These are phyloP conservation scores for Andrena bicolor DNA, from an alignment of 2,888 invertebrate genomes.

Conservation along the genomic window DNA sequence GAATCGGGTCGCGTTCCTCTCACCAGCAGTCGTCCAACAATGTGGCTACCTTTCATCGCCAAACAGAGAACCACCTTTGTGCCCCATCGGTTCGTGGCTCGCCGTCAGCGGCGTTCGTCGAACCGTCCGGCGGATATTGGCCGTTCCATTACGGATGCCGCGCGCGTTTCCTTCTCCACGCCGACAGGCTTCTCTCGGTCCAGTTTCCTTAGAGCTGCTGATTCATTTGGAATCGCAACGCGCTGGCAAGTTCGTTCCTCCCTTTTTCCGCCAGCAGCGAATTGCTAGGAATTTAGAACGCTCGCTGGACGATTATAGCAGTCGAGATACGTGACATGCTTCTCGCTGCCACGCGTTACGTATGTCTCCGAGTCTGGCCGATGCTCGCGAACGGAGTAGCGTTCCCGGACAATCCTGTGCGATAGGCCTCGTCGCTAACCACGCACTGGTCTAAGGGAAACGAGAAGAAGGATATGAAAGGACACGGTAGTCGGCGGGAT, in stretches of 20 bases:
- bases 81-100: constrained; percentile 14
- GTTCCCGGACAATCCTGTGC: background rate
- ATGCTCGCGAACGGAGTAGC: constrained; percentile 21
- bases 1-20: constrained; percentile 49
- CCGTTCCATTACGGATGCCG: constrained; percentile 44
- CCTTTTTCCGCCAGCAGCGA: constrained; percentile 14
- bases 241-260: constrained; percentile 26
- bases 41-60: constrained; percentile 51
- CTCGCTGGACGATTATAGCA: constrained; percentile 25
- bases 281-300: constrained; percentile 55
- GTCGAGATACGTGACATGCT: constrained; percentile 32
- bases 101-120: constrained; percentile 17
- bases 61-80: constrained; percentile 33
- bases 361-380: background rate
- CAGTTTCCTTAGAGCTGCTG: constrained; percentile 43
- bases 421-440: too few relatives aligned
- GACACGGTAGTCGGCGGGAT: constrained; percentile 34
- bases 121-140: constrained; percentile 36
- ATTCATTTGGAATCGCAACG: constrained; percentile 43
- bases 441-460: background rate
- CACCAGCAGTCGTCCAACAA: constrained; percentile 38
- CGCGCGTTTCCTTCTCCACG: constrained; percentile 25
- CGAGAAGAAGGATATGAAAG: background rate
- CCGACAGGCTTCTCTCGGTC: constrained; percentile 29
- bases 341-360: constrained; percentile 36